Evolutionary conservation across 2,113 vertebrate species (phyloP).

Genomic region (Gymnobelideus leadbeateri): DNA sequence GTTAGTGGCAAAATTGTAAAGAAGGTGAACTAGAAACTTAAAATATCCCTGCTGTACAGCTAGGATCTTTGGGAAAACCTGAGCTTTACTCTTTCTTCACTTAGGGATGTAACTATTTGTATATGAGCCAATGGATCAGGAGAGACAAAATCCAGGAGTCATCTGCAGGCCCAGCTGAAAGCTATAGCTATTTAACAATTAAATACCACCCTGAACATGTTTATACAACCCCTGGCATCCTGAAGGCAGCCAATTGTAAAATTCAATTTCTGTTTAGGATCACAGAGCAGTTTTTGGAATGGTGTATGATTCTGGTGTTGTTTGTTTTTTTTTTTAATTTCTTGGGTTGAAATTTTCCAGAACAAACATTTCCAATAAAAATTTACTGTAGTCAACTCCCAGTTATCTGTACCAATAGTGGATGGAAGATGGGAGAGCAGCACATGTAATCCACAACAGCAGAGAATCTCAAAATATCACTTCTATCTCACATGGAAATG

Average conservation of each 20-base stretch:
- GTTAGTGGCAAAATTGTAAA: not conserved
- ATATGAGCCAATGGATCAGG: not conserved
- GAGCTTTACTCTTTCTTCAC: not conserved
- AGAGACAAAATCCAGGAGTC: not conserved
- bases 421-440: not conserved
- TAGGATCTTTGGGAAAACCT: not conserved
- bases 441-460: not conserved
- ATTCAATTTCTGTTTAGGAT: not conserved
- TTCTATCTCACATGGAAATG: not conserved
- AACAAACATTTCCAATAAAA: not conserved
- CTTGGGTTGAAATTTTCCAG: not conserved
- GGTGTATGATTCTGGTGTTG: not conserved
- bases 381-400: not conserved
- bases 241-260: not conserved
- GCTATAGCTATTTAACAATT: not conserved
- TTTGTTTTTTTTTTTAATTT: not conserved
- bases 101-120: not conserved
- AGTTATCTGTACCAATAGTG: not conserved
- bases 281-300: not conserved
- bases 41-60: not conserved
- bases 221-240: not conserved
- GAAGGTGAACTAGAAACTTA: not conserved
- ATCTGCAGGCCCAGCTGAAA: not conserved
- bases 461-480: not conserved
- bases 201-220: not conserved